phyloP scores from a whole-genome alignment of 2,797 vertebrate genomes.

The Spinibarbus caldwelli region DNA sequence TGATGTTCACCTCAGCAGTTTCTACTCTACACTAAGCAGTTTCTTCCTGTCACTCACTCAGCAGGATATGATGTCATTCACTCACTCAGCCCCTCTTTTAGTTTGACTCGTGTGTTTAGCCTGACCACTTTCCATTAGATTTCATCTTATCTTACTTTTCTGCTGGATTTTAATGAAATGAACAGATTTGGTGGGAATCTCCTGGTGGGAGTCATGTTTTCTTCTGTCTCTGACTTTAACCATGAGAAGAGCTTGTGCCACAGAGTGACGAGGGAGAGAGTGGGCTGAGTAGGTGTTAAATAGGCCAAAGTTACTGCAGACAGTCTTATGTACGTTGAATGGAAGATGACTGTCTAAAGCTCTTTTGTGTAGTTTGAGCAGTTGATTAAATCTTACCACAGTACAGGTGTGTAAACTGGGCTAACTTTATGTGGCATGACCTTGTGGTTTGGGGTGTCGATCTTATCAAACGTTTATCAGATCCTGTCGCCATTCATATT shows the following conservation, averaged over 20 bases:
- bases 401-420: not conserved
- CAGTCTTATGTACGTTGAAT: not conserved
- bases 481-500: not conserved
- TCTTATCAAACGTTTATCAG: not conserved
- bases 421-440: not conserved
- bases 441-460: not conserved
- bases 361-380: not conserved
- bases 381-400: not conserved
- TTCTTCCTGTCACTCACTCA: constrained; percentile 10
- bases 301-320: not conserved
- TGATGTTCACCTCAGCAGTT: constrained; percentile 8
- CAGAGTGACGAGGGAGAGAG: not conserved
- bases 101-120: not conserved
- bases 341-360: not conserved
- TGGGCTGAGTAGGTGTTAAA: not conserved
- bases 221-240: not conserved
- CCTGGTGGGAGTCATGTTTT: not conserved
- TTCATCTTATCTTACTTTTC: not conserved
- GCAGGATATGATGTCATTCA: constrained; percentile 21
- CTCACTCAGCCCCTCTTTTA: not conserved
- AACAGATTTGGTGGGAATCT: not conserved
- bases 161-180: not conserved
- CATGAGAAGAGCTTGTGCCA: not conserved
- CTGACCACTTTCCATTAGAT: not conserved
- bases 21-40: not conserved